These are phyloP conservation scores for Xenopus borealis DNA, from an alignment of 2,113 vertebrate genomes.

Conservation along the genomic window DNA sequence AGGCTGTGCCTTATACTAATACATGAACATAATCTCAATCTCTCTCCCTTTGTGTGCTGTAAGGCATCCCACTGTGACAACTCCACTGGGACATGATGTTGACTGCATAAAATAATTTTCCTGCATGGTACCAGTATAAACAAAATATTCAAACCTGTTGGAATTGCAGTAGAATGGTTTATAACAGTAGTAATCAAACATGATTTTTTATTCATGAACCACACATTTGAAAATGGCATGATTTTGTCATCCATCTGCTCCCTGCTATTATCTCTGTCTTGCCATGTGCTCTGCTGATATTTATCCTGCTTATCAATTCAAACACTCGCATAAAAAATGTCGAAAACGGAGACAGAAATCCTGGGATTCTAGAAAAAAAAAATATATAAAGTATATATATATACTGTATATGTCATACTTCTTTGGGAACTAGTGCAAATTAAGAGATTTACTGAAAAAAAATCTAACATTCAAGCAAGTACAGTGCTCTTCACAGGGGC, in stretches of 20 bases:
- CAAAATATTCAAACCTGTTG: conserved; percentile 41
- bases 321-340: conserved; percentile 25
- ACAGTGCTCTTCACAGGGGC: too few species aligned
- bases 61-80: conserved; percentile 22
- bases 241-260: conserved; percentile 45
- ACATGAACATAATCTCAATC: conserved; percentile 17
- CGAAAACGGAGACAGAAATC: too few species aligned
- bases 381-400: too few species aligned
- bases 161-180: conserved; percentile 41
- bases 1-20: conserved; percentile 1
- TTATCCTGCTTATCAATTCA: conserved; percentile 34
- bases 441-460: too few species aligned
- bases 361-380: too few species aligned
- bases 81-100: conserved; percentile 33
- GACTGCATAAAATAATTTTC: conserved; percentile 31
- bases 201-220: conserved; percentile 46
- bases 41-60: not conserved
- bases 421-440: too few species aligned
- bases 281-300: conserved; percentile 39
- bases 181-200: conserved; percentile 47
- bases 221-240: conserved; percentile 38
- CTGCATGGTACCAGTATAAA: conserved; percentile 25
- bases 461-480: too few species aligned
- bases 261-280: conserved; percentile 38
- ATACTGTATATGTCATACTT: too few species aligned